Evolutionary conservation across 2,113 vertebrate genomes (phyloP).

Genomic region (Ardeotis arabs): DNA sequence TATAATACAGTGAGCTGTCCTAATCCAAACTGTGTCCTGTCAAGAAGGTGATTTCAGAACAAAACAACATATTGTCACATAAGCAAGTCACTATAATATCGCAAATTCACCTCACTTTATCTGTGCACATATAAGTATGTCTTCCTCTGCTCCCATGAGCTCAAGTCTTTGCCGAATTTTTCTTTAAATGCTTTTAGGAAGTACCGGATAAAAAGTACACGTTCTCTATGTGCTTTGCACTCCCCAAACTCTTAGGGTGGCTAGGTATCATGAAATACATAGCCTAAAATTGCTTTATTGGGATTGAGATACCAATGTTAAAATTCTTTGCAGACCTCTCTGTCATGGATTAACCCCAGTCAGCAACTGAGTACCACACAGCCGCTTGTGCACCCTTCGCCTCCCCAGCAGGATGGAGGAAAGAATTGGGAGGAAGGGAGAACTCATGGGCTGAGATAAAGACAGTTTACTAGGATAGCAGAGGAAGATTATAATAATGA

Average conservation of each 20-base stretch:
- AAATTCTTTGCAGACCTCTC: neutral
- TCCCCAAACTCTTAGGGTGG: neutral
- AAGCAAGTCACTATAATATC: neutral
- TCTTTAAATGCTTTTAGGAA: neutral
- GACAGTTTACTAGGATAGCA: no score
- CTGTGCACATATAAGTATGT: neutral
- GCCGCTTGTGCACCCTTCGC: no score
- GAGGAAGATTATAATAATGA: no score
- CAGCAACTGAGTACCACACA: no score
- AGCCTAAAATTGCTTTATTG: neutral
- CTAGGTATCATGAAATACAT: neutral
- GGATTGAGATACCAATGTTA: neutral
- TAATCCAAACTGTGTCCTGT: neutral
- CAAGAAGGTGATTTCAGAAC: slow-evolving; percentile 7
- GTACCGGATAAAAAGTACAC: neutral
- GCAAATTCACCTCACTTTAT: neutral
- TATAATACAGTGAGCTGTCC: neutral
- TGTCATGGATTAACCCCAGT: no score
- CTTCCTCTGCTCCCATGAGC: neutral
- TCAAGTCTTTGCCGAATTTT: neutral
- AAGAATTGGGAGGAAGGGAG: no score
- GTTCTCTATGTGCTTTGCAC: neutral
- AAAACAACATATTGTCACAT: neutral
- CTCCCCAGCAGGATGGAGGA: no score
- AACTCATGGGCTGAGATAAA: no score